Evolutionary conservation across 2,113 vertebrate species (phyloP).

Genomic region (Catagonus wagneri): DNA sequence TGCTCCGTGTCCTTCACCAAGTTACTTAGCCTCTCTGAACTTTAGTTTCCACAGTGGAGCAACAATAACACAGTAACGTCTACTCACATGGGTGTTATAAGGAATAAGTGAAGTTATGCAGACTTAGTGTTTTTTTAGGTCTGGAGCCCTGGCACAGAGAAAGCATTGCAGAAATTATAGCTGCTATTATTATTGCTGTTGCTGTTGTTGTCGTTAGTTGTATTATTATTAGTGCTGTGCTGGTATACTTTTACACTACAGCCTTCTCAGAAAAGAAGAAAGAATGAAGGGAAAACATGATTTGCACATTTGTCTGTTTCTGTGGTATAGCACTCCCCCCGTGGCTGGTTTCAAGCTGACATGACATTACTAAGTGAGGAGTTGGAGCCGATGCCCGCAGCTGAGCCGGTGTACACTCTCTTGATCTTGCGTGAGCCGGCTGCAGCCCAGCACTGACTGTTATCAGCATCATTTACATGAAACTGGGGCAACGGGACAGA

Average conservation of each 20-base stretch:
- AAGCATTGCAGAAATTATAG: not conserved
- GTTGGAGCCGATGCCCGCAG: accelerated
- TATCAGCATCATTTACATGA: not conserved
- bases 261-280: not conserved
- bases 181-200: not conserved
- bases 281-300: not conserved
- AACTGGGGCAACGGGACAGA: not conserved
- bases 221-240: not conserved
- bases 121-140: not conserved
- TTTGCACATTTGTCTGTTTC: not conserved
- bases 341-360: not conserved
- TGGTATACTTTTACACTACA: not conserved
- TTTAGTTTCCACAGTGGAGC: not conserved
- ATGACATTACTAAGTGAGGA: not conserved
- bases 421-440: not conserved
- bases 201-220: not conserved
- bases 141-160: not conserved
- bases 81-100: not conserved
- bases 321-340: not conserved
- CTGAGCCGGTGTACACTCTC: not conserved
- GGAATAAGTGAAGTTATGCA: not conserved
- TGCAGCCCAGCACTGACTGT: not conserved
- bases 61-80: not conserved
- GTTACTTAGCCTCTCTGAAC: not conserved
- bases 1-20: not conserved